Evolutionary conservation across 2,888 invertebrate species (phyloP), one percentile per base, ranked within the genome.

Genomic region (Drosophila pseudotalamancana): DNA sequence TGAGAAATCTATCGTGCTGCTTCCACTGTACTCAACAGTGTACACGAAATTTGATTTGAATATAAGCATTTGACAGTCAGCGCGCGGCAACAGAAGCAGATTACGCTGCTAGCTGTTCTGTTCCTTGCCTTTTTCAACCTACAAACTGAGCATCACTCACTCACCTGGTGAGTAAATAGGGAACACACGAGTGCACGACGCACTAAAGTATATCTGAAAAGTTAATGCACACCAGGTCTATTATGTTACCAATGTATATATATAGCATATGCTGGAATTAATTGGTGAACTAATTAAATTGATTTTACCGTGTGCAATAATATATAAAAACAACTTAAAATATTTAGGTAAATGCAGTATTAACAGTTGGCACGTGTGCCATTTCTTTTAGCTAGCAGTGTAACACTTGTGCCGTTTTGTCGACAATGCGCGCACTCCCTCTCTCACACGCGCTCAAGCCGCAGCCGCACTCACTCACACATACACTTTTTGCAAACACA

Each of bases 371-470:
- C 72, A 71, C 50, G 63, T 63, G 71, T 46, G 16, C 14, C 54
- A 62, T 63, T 46, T 51, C 37, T 87, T 66, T 72, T 84, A 23
- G 64, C 55, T 50, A 42, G 12, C 65, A 81, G 75, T 81, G 85
- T 81, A 68, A 83, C 81, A 81, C 81, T 81, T 81, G 85, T 81
- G 81, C 72, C 69, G 81, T 77, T 87, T 79, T 80, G 73, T 84
- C 87, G 81, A 80, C 87, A 86, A 80, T 80, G 80, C 82, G 87
- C 85, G 83, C 85, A 63, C 82, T 87, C 82, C 76, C 62, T 77
- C 74, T 72, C 73, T 53, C 63, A 72, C 72, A 71, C 76, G 54
- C 76, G 72, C 72, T 72, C 72, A 75, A 77, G 68, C 62, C 68
- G 67, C 77, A 77, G 67, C 73, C 73, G 59, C 55, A 73, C 67